Evolutionary conservation across 2,797 vertebrate species (phyloP), one percentile per base, ranked within the genome.

Genomic region (Pseudopleuronectes americanus): DNA sequence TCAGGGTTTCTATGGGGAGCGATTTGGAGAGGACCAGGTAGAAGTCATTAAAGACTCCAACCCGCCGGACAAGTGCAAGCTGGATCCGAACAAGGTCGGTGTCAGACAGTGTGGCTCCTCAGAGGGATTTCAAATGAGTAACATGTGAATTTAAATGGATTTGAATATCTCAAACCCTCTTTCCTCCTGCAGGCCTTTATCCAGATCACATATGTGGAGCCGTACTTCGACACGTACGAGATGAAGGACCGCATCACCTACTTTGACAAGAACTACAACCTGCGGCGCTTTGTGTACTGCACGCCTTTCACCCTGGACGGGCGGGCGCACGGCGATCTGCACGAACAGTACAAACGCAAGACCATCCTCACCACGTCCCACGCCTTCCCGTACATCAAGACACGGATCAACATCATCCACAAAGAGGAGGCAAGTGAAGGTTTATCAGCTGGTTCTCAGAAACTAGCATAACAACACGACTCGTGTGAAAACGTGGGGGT

Each of bases 191-290:
- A 99, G 98, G 98, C 98, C 0, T 99, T 96, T 69, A 92, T 99
- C 85, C 98, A 99, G 94, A 99, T 99, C 78, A 99, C 98, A 0
- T 99, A 99, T 0, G 97, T 98, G 89, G 98, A 99, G 82, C 98
- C 98, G 0, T 99, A 97, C 90, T 99, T 99, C 0, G 98, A 99
- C 90, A 98, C 97, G 0, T 99, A 99, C 0, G 98, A 99, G 91
- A 98, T 99, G 97, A 99, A 99, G 92, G 98, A 99, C 90, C 96
- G 98, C 84, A 99, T 99, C 85, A 99, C 98, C 0, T 99, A 99
- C 88, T 99, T 99, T 0, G 98, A 99, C 91, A 99, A 99, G 87
- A 99, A 99, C 92, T 99, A 99, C 87, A 99, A 99, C 90, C 58
- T 99, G 91, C 93, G 98, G 0, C 97, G 97, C 7, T 99, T 99